Evolutionary conservation across 1,140 invertebrate species (phyloP).

Genomic region (Coelopa frigida): DNA sequence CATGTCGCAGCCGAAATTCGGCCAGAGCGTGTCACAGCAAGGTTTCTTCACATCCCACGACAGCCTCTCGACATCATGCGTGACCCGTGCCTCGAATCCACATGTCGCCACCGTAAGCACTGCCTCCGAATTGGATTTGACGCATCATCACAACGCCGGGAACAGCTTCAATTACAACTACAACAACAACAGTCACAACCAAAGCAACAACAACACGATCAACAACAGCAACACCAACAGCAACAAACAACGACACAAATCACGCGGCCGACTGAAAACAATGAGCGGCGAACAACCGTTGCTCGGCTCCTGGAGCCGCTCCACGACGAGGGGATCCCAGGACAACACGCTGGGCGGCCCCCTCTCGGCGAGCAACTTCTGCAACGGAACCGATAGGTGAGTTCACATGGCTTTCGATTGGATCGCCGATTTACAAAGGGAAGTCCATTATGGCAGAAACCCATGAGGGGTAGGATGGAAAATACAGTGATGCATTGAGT

Average conservation of each 20-base stretch:
- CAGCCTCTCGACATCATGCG: slow-evolving; percentile 60
- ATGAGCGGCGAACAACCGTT: slow-evolving; percentile 37
- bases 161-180: too few species aligned
- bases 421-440: too few species aligned
- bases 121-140: slow-evolving; percentile 65
- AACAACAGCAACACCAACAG: slow-evolving; percentile 25
- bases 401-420: slow-evolving; percentile 4
- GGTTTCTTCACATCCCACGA: slow-evolving; percentile 64
- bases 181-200: too few species aligned
- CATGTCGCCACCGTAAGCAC: slow-evolving; percentile 57
- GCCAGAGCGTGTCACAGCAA: slow-evolving; percentile 50
- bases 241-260: slow-evolving; percentile 53
- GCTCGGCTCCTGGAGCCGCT: slow-evolving; percentile 41
- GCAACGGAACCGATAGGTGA: slow-evolving; percentile 44
- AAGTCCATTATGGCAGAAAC: too few species aligned
- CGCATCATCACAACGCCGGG: too few species aligned
- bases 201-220: too few species aligned
- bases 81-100: slow-evolving; percentile 41
- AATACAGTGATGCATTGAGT: too few species aligned
- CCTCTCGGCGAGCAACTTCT: slow-evolving; percentile 32
- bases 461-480: too few species aligned
- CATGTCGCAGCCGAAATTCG: slow-evolving; percentile 49
- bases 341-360: slow-evolving; percentile 37
- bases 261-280: slow-evolving; percentile 58
- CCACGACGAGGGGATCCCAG: slow-evolving; percentile 35